phyloP scores from a whole-genome alignment of 2,113 vertebrate species.

The Motacilla alba region DNA sequence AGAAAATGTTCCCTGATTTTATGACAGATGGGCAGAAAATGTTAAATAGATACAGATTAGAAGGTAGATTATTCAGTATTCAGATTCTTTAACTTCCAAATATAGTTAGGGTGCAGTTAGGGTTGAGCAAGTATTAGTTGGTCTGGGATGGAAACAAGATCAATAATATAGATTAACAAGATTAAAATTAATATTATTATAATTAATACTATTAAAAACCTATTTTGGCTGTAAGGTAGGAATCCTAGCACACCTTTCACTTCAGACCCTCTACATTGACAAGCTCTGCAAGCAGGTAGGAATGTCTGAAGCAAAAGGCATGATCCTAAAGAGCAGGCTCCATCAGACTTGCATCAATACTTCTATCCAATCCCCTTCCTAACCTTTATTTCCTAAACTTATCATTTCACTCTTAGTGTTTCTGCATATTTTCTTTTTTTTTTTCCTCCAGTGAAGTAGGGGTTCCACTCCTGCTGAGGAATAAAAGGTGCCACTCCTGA shows the following conservation, averaged over 20 bases:
- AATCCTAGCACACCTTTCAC: neutral
- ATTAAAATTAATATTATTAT: neutral
- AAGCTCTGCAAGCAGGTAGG: neutral
- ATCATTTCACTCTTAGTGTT: neutral
- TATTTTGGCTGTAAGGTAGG: neutral
- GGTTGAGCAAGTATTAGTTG: neutral
- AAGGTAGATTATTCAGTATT: neutral
- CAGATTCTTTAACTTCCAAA: neutral
- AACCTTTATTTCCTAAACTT: constrained; percentile 25
- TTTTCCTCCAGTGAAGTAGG: neutral
- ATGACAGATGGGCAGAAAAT: neutral
- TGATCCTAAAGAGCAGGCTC: neutral
- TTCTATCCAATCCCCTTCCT: neutral
- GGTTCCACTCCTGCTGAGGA: neutral
- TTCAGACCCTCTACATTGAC: neutral
- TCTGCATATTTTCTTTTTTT: neutral
- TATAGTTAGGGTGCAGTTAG: neutral
- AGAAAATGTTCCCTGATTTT: neutral
- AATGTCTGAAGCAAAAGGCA: neutral
- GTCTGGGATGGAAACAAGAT: neutral
- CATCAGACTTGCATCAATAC: neutral
- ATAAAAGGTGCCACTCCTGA: constrained; percentile 6
- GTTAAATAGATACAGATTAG: neutral
- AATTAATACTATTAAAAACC: neutral
- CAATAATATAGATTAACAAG: neutral